Percentiles rank a stretch among this genome's conserved stretches.
Conservation (phyloP, 2,113 vertebrate species). For the Pluvianellus socialis region DNA sequence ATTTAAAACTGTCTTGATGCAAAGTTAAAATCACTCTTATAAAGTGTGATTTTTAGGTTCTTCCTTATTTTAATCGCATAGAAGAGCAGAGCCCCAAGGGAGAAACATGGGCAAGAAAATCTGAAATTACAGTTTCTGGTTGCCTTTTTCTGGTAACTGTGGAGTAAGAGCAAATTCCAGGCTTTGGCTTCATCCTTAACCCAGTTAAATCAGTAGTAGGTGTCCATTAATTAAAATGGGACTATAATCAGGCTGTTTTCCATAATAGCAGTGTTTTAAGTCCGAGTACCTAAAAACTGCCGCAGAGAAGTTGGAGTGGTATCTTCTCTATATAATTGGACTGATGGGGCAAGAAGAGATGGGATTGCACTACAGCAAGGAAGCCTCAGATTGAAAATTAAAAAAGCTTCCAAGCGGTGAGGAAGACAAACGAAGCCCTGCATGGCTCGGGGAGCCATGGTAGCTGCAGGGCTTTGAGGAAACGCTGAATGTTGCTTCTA, state of each 20-base stretch:
- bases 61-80: neutral
- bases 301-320: neutral
- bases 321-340: neutral
- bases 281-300: neutral
- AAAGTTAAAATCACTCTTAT: neutral
- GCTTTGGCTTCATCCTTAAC: neutral
- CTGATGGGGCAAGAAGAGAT: neutral
- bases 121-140: neutral
- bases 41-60: neutral
- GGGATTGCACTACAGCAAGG: neutral
- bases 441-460: rapidly evolving
- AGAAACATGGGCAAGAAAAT: neutral
- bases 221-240: neutral
- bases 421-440: rapidly evolving
- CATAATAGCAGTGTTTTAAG: neutral
- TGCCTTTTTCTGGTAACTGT: neutral
- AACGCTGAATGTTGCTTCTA: neutral
- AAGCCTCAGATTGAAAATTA: neutral
- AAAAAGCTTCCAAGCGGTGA: neutral
- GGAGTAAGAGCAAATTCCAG: neutral
- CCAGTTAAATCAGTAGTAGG: neutral
- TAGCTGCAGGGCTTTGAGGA: neutral
- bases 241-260: neutral
- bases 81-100: neutral
- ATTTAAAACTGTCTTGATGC: neutral